Evolutionary conservation across 2,797 vertebrate species (phyloP).

Genomic region (Tadarida brasiliensis): DNA sequence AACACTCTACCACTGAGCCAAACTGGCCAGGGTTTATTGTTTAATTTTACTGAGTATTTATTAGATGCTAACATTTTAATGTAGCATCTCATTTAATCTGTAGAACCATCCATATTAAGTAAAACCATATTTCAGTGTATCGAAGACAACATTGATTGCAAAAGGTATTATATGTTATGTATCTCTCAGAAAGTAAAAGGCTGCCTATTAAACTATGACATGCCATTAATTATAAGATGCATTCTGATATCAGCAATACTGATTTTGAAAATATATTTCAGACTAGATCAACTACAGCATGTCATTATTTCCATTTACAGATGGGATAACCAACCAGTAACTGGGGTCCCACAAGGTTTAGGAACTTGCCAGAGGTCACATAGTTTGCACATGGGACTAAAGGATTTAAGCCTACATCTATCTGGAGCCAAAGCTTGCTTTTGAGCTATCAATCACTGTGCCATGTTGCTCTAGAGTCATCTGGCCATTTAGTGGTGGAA

Average conservation of each 20-base stretch:
- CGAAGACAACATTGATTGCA: background rate
- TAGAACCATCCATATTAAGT: background rate
- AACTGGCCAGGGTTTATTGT: background rate
- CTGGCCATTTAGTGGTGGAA: background rate
- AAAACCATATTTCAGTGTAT: background rate
- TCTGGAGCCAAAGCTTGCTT: background rate
- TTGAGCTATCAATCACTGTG: background rate
- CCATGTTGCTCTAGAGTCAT: background rate
- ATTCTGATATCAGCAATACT: background rate
- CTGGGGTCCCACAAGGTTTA: background rate
- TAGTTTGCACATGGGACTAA: background rate
- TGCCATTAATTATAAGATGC: background rate
- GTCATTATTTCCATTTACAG: background rate
- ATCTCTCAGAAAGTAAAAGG: background rate
- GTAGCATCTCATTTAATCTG: background rate
- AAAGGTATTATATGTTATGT: background rate
- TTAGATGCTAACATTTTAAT: background rate
- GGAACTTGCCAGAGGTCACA: background rate
- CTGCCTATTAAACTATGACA: background rate
- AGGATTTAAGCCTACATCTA: background rate
- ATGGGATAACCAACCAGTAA: background rate
- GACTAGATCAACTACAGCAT: background rate
- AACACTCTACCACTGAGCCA: no score
- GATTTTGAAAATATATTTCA: slow-evolving; percentile 13
- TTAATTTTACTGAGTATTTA: background rate